phyloP scores from a whole-genome alignment of 2,113 vertebrate species.

The Tenrec ecaudatus region DNA sequence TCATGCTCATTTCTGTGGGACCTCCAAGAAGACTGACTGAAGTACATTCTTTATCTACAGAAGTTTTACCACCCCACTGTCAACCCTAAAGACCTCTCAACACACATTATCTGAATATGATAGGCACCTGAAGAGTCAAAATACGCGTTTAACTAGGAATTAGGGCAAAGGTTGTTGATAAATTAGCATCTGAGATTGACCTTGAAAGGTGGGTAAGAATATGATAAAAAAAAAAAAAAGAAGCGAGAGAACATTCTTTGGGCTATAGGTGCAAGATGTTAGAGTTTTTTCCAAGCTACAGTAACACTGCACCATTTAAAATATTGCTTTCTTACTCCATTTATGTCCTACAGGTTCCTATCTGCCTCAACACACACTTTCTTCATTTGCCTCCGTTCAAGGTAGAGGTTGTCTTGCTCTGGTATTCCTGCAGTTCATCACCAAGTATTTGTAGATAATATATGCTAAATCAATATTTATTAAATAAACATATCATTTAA shows the following conservation, averaged over 20 bases:
- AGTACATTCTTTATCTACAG: neutral
- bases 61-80: neutral
- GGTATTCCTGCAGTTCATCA: neutral
- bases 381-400: neutral
- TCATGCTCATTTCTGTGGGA: neutral
- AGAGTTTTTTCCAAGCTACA: neutral
- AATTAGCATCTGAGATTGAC: neutral
- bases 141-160: neutral
- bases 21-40: neutral
- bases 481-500: slow-evolving; percentile 11
- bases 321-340: neutral
- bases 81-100: neutral
- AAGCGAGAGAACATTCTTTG: neutral
- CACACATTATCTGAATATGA: neutral
- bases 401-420: neutral
- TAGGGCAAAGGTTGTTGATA: neutral
- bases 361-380: no score
- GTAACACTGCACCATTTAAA: neutral
- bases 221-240: neutral
- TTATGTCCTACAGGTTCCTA: neutral
- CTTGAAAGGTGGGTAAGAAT: neutral
- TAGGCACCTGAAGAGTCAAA: neutral
- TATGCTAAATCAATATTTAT: neutral
- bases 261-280: neutral
- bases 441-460: neutral